Evolutionary conservation across 1,140 invertebrate species (phyloP).

Genomic region (Rhynchophorus ferrugineus): DNA sequence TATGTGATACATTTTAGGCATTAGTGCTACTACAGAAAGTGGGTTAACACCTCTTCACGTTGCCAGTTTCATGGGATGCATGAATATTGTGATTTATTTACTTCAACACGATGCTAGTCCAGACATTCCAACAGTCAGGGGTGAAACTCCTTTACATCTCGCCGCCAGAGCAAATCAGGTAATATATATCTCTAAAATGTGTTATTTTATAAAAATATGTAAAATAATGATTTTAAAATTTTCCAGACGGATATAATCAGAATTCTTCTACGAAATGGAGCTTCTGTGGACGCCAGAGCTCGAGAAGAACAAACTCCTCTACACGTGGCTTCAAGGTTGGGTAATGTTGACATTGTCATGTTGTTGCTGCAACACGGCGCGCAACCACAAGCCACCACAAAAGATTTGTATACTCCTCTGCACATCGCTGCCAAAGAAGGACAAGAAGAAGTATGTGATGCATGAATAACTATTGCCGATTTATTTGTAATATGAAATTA

Average conservation of each 20-base stretch:
- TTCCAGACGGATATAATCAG: constrained; percentile 90
- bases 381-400: constrained; percentile 76
- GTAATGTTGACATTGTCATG: constrained; percentile 90
- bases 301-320: constrained; percentile 89
- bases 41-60: constrained; percentile 96
- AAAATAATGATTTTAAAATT: constrained; percentile 4
- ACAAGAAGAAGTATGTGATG: constrained; percentile 62
- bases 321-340: constrained; percentile 85
- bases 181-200: too few species aligned
- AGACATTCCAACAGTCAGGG: constrained; percentile 90
- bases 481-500: constrained; percentile 3
- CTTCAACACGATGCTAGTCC: constrained; percentile 90
- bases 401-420: constrained; percentile 92
- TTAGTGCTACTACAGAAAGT: constrained; percentile 59
- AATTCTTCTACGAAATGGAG: constrained; percentile 90
- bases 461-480: constrained; percentile 2
- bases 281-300: constrained; percentile 86
- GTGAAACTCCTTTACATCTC: constrained; percentile 94
- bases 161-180: constrained; percentile 92
- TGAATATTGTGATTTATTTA: constrained; percentile 97
- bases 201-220: constrained; percentile 11
- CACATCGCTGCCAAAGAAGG: constrained; percentile 98
- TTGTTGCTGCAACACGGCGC: constrained; percentile 87
- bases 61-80: constrained; percentile 98
- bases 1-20: constrained; percentile 38